Conservation (phyloP, 2,797 vertebrate genomes). For the Hoplostethus atlanticus region DNA sequence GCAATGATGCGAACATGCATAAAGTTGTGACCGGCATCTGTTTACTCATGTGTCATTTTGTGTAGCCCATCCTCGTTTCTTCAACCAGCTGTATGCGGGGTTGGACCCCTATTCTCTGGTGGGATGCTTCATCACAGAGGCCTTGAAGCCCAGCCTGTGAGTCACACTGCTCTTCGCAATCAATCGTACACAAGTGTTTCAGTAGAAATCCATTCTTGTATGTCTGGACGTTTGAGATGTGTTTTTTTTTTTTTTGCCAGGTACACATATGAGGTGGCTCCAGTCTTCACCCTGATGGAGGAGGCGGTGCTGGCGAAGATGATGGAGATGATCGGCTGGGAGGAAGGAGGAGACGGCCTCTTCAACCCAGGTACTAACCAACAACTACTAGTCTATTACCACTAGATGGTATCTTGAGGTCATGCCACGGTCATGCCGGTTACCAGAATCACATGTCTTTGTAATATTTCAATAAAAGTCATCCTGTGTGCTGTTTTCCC, state of each 20-base stretch:
- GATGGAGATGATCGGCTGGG: constrained; percentile 89
- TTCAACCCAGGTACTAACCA: constrained; percentile 86
- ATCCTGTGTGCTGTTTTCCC: constrained; percentile 5
- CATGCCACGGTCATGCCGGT: too few species aligned
- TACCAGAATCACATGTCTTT: background rate
- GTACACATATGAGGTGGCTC: constrained; percentile 91
- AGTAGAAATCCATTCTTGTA: background rate
- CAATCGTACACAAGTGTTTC: background rate
- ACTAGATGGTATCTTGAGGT: too few species aligned
- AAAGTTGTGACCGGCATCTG: too few species aligned
- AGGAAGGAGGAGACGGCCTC: constrained; percentile 89
- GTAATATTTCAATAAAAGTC: too few species aligned
- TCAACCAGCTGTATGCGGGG: constrained; percentile 90
- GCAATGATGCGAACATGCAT: too few species aligned
- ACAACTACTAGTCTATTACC: background rate
- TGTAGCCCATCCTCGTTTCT: constrained; percentile 89
- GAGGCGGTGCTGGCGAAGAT: constrained; percentile 89
- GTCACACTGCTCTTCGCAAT: constrained; percentile 45
- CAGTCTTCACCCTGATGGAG: constrained; percentile 89
- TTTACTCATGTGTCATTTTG: constrained; percentile 44
- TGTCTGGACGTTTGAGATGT: background rate
- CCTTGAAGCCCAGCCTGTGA: constrained; percentile 90
- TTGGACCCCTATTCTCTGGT: constrained; percentile 89
- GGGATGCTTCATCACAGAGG: constrained; percentile 88
- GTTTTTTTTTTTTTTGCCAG: constrained; percentile 68